Conservation (phyloP, 2,888 invertebrate genomes). For the Apantesis nais region DNA sequence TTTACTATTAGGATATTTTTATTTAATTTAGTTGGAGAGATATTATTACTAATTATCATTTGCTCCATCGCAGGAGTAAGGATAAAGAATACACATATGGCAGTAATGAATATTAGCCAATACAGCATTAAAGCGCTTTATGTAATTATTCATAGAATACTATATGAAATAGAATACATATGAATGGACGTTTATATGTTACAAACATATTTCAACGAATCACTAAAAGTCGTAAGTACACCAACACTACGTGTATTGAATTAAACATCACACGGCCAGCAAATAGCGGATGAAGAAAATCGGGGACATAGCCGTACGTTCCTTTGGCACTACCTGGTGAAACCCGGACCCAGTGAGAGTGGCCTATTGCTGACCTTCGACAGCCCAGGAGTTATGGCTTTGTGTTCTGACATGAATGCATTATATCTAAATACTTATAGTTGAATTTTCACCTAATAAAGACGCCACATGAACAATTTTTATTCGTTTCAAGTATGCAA, state of each 20-base stretch:
- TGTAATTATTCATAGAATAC: background rate
- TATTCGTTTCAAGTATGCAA: too few relatives aligned
- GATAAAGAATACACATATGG: background rate
- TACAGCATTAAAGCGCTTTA: background rate
- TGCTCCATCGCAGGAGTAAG: background rate
- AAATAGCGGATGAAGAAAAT: slow-evolving; percentile 38
- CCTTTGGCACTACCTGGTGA: slow-evolving; percentile 41
- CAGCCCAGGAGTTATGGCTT: slow-evolving; percentile 15
- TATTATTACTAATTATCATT: too few relatives aligned
- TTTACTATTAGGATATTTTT: too few relatives aligned
- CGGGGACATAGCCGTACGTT: slow-evolving; percentile 32
- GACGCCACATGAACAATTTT: background rate
- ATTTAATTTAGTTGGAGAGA: too few relatives aligned
- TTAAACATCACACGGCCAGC: slow-evolving; percentile 53
- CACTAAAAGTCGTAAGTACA: background rate
- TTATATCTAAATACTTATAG: background rate
- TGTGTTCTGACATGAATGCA: background rate
- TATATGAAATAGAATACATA: background rate
- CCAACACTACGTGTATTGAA: slow-evolving; percentile 35
- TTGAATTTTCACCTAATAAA: background rate
- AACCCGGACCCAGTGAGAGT: slow-evolving; percentile 43
- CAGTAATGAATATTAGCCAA: too few relatives aligned
- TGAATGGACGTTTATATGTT: background rate
- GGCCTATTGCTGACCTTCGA: slow-evolving; percentile 11
- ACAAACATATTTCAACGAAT: background rate